Percentiles rank a stretch among this genome's conserved stretches.
phyloP scores from a whole-genome alignment of 2,113 vertebrate genomes.

The Scatophagus argus region DNA sequence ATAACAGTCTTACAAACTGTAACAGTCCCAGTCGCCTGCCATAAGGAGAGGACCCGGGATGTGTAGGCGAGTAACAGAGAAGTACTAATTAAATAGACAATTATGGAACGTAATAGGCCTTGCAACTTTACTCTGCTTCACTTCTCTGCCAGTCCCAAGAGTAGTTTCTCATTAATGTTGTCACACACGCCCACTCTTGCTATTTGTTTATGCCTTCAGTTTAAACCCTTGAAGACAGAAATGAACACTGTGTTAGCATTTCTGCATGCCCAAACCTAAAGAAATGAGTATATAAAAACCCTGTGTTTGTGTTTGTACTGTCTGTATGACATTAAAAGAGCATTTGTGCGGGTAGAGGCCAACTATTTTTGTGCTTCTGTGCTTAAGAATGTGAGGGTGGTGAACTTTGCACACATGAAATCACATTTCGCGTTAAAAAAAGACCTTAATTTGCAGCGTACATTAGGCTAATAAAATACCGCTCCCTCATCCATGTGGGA shows the following conservation, averaged over 20 bases:
- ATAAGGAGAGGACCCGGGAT: conserved; percentile 13
- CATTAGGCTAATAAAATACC: not conserved
- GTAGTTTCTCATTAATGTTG: conserved; percentile 52
- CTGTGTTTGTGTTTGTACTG: not conserved
- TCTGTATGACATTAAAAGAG: not conserved
- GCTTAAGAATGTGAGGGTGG: not conserved
- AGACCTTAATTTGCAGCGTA: not conserved
- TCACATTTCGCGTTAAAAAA: not conserved
- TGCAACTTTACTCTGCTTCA: conserved; percentile 51
- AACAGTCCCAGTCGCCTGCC: not conserved
- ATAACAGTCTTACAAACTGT: not conserved
- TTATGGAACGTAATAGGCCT: conserved; percentile 64
- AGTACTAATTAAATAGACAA: conserved; percentile 66
- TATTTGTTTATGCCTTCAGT: conserved; percentile 49
- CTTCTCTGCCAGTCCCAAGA: conserved; percentile 37
- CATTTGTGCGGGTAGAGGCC: not conserved
- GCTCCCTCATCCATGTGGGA: not conserved
- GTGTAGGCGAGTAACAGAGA: conserved; percentile 28
- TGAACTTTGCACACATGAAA: not conserved
- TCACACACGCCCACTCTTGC: conserved; percentile 35
- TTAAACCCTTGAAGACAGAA: conserved; percentile 23
- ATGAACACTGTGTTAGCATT: not conserved
- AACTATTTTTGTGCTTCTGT: not conserved
- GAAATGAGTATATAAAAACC: not conserved
- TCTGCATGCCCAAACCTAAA: conserved; percentile 14